Conservation (phyloP, 2,888 invertebrate genomes). For the Elegia similella region DNA sequence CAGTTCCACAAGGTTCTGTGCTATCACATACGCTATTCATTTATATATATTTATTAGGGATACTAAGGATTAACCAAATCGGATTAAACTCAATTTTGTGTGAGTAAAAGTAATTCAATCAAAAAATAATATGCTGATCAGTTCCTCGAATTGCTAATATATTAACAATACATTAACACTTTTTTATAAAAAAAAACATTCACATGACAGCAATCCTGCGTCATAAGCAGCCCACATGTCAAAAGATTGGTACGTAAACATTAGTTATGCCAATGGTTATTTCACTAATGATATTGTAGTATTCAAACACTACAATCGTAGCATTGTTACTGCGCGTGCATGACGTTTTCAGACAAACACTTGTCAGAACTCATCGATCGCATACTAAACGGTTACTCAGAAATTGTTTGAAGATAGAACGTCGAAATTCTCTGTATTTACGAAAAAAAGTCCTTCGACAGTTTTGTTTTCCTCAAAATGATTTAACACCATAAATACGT, state of each 20-base stretch:
- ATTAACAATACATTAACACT: too few species aligned
- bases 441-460: not conserved
- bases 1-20: not conserved
- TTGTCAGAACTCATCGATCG: not conserved
- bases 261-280: not conserved
- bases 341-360: not conserved
- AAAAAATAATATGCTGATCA: too few species aligned
- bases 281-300: not conserved
- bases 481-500: not conserved
- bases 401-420: not conserved
- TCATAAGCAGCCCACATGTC: not conserved
- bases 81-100: not conserved
- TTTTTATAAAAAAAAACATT: not conserved
- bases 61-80: too few species aligned
- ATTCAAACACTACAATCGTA: not conserved
- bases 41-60: too few species aligned
- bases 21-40: not conserved
- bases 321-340: not conserved
- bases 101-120: not conserved
- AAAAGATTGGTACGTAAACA: not conserved
- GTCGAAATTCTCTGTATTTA: not conserved
- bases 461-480: not conserved
- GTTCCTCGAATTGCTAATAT: too few species aligned
- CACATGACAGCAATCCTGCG: not conserved
- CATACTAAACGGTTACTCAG: not conserved